Evolutionary conservation across 1,140 invertebrate genomes (phyloP).

Genomic region (Brachionus angularis): DNA sequence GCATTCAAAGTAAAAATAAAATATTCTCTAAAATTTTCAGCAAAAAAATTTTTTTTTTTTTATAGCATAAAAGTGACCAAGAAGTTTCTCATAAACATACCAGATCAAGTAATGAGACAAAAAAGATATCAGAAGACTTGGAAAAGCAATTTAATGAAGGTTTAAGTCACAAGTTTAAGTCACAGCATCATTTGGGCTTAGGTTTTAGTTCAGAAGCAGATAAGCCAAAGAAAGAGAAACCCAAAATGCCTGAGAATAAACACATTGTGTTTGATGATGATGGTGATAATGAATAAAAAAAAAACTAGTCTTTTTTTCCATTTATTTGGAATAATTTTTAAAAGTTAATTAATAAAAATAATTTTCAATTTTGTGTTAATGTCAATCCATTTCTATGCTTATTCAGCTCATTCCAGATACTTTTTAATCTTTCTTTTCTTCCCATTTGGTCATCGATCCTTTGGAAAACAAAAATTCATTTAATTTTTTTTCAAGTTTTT

Average conservation of each 20-base stretch:
- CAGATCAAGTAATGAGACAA: conserved; percentile 44
- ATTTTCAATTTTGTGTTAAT: too few species aligned
- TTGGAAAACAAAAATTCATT: too few species aligned
- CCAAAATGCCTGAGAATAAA: not conserved
- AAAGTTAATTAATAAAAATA: too few species aligned
- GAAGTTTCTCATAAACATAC: conserved; percentile 39
- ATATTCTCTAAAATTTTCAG: not conserved
- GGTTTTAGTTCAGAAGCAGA: conserved; percentile 49
- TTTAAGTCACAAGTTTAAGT: conserved; percentile 50
- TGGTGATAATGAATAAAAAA: too few species aligned
- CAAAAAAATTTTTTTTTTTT: not conserved
- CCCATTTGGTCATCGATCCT: not conserved
- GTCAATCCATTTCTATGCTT: conserved; percentile 14
- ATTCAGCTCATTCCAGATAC: conserved; percentile 7
- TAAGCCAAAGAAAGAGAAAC: not conserved
- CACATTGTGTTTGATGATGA: conserved; percentile 25
- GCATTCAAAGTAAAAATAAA: conserved; percentile 44
- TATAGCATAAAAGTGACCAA: conserved; percentile 32
- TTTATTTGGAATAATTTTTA: too few species aligned
- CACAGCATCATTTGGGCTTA: conserved; percentile 50
- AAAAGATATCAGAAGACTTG: conserved; percentile 48
- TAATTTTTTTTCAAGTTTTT: not conserved
- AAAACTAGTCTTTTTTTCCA: too few species aligned
- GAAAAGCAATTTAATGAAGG: conserved; percentile 52
- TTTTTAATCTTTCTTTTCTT: not conserved